These are phyloP conservation scores for Urocitellus parryii DNA, from an alignment of 2,113 vertebrate genomes.

Conservation along the genomic window DNA sequence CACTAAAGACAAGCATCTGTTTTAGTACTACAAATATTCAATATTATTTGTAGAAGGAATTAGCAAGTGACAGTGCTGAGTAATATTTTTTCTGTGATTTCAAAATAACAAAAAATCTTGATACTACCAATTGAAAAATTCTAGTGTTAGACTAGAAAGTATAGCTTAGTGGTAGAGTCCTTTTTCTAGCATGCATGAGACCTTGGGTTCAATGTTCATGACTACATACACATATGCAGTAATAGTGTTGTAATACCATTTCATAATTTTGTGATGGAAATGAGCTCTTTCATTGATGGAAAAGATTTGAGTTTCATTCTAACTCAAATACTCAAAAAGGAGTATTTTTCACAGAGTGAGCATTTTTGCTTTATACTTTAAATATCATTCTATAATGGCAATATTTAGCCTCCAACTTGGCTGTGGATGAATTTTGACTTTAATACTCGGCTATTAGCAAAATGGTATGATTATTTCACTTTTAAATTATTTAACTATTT, in stretches of 20 bases:
- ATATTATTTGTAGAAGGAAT: not conserved
- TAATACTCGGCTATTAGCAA: not conserved
- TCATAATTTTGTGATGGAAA: not conserved
- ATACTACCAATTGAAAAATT: not conserved
- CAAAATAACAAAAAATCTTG: not conserved
- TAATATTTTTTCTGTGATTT: not conserved
- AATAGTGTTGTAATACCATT: not conserved
- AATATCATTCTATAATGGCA: not conserved
- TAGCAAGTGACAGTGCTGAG: not conserved
- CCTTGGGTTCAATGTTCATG: too few relatives aligned
- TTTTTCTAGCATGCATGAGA: not conserved
- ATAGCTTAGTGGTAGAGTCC: not conserved
- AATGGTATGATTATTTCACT: not conserved
- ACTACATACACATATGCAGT: not conserved
- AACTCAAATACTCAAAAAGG: too few relatives aligned
- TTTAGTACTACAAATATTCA: not conserved
- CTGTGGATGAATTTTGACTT: not conserved
- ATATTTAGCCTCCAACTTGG: not conserved
- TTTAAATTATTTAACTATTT: conserved; percentile 1
- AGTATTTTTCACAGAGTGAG: too few relatives aligned
- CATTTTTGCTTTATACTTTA: not conserved
- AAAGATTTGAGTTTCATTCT: too few relatives aligned
- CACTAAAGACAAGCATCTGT: not conserved
- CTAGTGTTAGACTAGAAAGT: not conserved
- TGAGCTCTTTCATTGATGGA: too few relatives aligned